These are phyloP conservation scores for Sturmia bella DNA, from an alignment of 2,888 invertebrate genomes.

Conservation along the genomic window DNA sequence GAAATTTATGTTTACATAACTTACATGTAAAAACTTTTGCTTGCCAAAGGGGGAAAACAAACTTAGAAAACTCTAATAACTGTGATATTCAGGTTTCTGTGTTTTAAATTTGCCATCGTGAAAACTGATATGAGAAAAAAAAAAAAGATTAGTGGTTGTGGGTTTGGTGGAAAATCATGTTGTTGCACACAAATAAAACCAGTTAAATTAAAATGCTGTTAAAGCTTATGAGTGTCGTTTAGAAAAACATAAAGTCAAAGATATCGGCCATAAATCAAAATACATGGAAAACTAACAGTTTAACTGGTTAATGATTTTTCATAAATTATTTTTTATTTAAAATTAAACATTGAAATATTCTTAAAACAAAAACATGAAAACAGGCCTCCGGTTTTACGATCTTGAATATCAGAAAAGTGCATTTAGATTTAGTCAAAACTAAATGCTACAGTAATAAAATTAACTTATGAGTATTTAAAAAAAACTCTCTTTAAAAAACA, in stretches of 20 bases:
- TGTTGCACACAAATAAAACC: constrained; percentile 17
- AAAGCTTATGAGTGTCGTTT: constrained; percentile 28
- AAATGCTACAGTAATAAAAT: no score
- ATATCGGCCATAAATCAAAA: constrained; percentile 34
- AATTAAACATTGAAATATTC: no score
- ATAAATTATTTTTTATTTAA: no score
- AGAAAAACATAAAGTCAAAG: constrained; percentile 37
- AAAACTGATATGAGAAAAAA: constrained; percentile 15
- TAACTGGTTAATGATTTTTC: constrained; percentile 47
- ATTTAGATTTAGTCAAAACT: no score
- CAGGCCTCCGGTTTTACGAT: no score
- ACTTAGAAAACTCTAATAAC: constrained; percentile 11
- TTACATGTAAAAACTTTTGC: neutral
- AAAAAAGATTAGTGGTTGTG: constrained; percentile 21
- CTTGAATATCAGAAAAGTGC: no score
- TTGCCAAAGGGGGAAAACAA: neutral
- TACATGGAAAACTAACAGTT: neutral
- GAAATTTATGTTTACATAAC: constrained; percentile 30
- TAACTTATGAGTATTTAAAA: no score
- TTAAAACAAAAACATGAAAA: no score
- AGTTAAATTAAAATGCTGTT: constrained; percentile 32
- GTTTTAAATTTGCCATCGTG: constrained; percentile 23
- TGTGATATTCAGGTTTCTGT: constrained; percentile 37
- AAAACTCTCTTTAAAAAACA: no score
- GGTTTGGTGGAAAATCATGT: neutral